A percentile compares a stretch with the other conserved stretches of the same genome.
Conservation (phyloP, 1,140 invertebrate species). For the Aphidius gifuensis region DNA sequence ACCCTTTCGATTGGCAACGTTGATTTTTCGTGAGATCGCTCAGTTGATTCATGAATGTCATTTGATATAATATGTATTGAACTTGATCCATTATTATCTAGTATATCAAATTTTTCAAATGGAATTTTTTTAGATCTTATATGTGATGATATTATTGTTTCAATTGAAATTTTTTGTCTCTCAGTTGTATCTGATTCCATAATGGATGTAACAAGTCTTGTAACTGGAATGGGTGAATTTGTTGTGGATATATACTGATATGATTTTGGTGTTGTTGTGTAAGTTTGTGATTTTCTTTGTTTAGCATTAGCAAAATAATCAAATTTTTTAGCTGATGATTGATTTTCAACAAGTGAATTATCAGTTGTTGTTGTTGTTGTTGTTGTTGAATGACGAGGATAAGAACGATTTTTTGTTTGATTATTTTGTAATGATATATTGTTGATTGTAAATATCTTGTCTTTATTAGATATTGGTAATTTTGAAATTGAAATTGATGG, state of each 20-base stretch:
- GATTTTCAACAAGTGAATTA: conserved; percentile 41
- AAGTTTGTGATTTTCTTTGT: conserved; percentile 42
- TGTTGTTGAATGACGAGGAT: conserved; percentile 30
- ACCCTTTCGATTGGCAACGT: conserved; percentile 46
- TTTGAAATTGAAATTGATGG: not conserved
- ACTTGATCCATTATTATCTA: conserved; percentile 16
- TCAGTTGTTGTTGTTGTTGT: conserved; percentile 34
- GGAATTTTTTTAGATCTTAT: conserved; percentile 44
- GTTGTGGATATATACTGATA: conserved; percentile 27
- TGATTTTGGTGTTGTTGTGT: conserved; percentile 33
- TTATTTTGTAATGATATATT: conserved; percentile 27
- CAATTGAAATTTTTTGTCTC: conserved; percentile 51
- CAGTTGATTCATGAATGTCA: conserved; percentile 41
- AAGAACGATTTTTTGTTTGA: conserved; percentile 36
- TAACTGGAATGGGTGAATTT: conserved; percentile 43
- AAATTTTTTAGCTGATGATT: conserved; percentile 49
- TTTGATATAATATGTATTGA: conserved; percentile 34
- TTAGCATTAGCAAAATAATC: conserved; percentile 48
- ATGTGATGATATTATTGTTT: conserved; percentile 49
- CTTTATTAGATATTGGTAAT: not conserved
- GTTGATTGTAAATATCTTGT: conserved; percentile 11
- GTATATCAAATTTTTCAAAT: conserved; percentile 21
- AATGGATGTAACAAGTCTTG: conserved; percentile 53
- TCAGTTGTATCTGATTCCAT: conserved; percentile 54
- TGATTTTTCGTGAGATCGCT: conserved; percentile 41